Evolutionary conservation across 2,797 vertebrate genomes (phyloP), one percentile per base, ranked within the genome.

Genomic region (Columba guinea): DNA sequence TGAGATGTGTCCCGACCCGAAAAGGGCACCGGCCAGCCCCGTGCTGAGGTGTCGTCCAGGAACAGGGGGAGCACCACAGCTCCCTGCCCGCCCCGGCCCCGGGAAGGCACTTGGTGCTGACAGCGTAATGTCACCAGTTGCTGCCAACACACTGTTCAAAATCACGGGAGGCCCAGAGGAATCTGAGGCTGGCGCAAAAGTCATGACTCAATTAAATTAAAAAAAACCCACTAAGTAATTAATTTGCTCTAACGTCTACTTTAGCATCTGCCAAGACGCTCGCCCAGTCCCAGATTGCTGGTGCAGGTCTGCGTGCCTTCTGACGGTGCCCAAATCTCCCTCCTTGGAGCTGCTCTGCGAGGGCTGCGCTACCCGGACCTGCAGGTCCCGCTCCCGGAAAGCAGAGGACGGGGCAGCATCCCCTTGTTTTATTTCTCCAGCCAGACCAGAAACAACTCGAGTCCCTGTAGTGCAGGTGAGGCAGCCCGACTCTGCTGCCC

Each of bases 41-140:
- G 17, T 17, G 17, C 17, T 18, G 41, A 19, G 41, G 41, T 35
- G 6, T 1, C 56, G 35, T 39, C 64, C 53, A 49, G 21, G 53
- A 58, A 11, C 18, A 2, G 55, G 67, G 37, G 32, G 35, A 63
- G 34, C 8, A 69, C 2, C 41, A 28, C 0, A 0, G 35, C 41
- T 41, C 53, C 69, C 52, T 51, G 48, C 35, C 81, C 0, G 10
- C 37, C 71, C 41, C 21, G 32, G 16, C 7, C 79, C 28, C 1
- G 2, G 44, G 52, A 78, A 15, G 26, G 80, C 60, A 13, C 62
- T 35, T 15, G 74, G 81, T 89, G 84, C 71, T 0, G 3, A 28
- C 37, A 46, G 74, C 0, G 0, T 9, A 64, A 46, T 0, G 60
- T 26, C 87, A 90, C 77, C 84, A 51, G 7, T 11, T 37, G 55